Evolutionary conservation across 2,888 invertebrate species (phyloP).

Genomic region (Conistra vaccinii): DNA sequence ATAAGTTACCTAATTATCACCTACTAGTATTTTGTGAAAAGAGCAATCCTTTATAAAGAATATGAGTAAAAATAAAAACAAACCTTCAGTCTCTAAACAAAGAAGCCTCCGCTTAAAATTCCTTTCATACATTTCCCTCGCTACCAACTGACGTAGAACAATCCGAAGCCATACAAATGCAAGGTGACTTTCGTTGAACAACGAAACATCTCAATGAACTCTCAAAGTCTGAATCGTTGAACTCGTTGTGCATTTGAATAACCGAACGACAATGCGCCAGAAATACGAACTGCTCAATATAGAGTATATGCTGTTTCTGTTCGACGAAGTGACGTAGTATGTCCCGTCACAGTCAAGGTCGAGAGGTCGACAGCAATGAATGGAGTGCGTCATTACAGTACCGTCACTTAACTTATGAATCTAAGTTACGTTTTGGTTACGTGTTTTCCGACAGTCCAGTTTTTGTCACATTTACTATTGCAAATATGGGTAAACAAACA

Average conservation of each 20-base stretch:
- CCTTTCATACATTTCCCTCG: not conserved
- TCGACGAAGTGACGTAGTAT: slow-evolving; percentile 11
- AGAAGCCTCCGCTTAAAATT: not conserved
- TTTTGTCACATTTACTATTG: not conserved
- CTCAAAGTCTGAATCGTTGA: slow-evolving; percentile 15
- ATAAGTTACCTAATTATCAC: not conserved
- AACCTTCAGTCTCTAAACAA: not conserved
- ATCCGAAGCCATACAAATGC: slow-evolving; percentile 19
- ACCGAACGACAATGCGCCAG: not conserved
- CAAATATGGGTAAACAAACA: not conserved
- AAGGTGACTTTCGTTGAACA: slow-evolving; percentile 8
- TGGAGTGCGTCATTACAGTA: slow-evolving; percentile 1
- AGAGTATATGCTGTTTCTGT: slow-evolving; percentile 4
- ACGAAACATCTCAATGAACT: slow-evolving; percentile 35
- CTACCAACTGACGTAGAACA: slow-evolving; percentile 7
- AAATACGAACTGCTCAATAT: not conserved
- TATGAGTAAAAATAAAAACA: not conserved
- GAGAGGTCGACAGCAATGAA: slow-evolving; percentile 12
- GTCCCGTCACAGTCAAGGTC: slow-evolving; percentile 16
- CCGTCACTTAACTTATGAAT: not conserved
- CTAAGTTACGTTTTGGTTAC: slow-evolving; percentile 1
- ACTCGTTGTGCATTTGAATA: slow-evolving; percentile 9
- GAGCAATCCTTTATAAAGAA: not conserved
- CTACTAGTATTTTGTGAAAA: not conserved
- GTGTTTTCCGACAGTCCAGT: not conserved